Evolutionary conservation across 1,140 invertebrate genomes (phyloP).

Genomic region (Drosophila pachea): DNA sequence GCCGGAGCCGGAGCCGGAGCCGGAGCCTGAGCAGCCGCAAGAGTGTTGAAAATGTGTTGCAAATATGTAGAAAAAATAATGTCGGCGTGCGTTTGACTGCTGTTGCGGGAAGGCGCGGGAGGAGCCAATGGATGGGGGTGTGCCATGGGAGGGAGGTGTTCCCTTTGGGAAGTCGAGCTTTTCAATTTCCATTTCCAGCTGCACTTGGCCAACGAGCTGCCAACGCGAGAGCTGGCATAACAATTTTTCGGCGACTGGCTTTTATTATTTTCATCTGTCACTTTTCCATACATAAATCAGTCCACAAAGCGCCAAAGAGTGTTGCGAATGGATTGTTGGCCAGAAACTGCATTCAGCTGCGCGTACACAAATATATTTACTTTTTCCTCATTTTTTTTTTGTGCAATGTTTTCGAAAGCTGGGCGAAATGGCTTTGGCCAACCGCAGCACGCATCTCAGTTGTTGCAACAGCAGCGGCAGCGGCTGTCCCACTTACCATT

Average conservation of each 20-base stretch:
- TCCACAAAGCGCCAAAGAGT: constrained; percentile 15
- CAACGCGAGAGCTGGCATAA: constrained; percentile 30
- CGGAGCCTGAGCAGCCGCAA: too few species aligned
- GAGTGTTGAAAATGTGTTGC: constrained; percentile 60
- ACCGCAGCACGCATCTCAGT: constrained; percentile 29
- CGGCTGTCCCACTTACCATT: constrained; percentile 70
- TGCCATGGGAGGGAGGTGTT: not conserved
- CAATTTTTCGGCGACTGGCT: constrained; percentile 51
- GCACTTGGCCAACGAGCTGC: constrained; percentile 16
- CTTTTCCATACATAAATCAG: constrained; percentile 65
- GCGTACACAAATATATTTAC: constrained; percentile 1
- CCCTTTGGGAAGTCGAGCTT: constrained; percentile 5
- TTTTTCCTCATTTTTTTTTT: constrained; percentile 3
- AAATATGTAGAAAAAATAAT: constrained; percentile 46
- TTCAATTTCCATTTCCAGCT: constrained; percentile 15
- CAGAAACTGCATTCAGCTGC: constrained; percentile 14
- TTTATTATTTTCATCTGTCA: constrained; percentile 68
- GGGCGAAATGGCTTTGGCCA: constrained; percentile 16
- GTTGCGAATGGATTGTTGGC: constrained; percentile 17
- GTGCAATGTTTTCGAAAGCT: constrained; percentile 26
- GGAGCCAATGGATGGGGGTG: not conserved
- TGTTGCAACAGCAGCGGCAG: not conserved
- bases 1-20: too few species aligned
- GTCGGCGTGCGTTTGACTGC: constrained; percentile 50
- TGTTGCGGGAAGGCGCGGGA: too few species aligned